phyloP scores from a whole-genome alignment of 1,140 invertebrate genomes.

The Hycleus phaleratus region DNA sequence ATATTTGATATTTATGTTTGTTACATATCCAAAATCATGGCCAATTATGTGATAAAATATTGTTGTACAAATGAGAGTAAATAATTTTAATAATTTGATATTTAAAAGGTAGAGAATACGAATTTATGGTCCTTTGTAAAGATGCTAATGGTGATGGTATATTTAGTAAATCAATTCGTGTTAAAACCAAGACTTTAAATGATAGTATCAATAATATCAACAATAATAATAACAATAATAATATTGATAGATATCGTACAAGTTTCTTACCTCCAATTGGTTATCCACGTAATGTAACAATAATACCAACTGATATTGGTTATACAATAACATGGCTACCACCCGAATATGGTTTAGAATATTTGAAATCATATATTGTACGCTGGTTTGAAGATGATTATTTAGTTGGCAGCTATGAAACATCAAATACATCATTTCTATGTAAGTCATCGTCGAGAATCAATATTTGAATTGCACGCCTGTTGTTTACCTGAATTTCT shows the following conservation, averaged over 20 bases:
- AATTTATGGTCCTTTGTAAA: constrained; percentile 85
- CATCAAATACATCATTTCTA: constrained; percentile 52
- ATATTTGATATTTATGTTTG: no score
- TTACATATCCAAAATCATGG: no score
- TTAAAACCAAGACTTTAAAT: constrained; percentile 59
- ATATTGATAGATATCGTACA: constrained; percentile 1
- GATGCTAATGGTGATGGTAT: constrained; percentile 82
- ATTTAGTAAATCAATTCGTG: constrained; percentile 75
- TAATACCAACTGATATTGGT: constrained; percentile 53
- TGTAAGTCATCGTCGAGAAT: constrained; percentile 37
- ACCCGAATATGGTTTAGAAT: constrained; percentile 51
- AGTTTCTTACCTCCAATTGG: constrained; percentile 42
- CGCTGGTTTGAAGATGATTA: constrained; percentile 55
- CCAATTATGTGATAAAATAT: no score
- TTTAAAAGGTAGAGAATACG: constrained; percentile 61
- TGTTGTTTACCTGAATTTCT: no score
- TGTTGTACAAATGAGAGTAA: no score
- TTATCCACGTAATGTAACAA: constrained; percentile 58
- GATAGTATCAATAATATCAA: constrained; percentile 19
- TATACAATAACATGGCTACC: constrained; percentile 66
- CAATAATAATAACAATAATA: not conserved
- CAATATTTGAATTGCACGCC: not conserved
- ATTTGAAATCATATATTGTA: constrained; percentile 44
- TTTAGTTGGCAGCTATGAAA: constrained; percentile 53
- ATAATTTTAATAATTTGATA: no score